Evolutionary conservation across 2,113 vertebrate species (phyloP), one percentile per base, ranked within the genome.

Genomic region (Perca schrenkii): DNA sequence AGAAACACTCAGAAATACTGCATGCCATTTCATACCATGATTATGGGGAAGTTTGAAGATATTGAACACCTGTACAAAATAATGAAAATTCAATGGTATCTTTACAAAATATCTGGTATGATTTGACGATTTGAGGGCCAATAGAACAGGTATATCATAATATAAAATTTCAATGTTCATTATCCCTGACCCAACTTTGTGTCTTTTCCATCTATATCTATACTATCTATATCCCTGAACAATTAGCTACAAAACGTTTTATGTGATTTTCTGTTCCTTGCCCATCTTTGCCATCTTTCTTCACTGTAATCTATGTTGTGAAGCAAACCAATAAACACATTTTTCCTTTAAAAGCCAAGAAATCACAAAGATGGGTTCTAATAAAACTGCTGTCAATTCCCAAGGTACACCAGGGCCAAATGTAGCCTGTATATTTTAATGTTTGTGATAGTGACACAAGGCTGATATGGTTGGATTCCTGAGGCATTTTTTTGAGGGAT

Each of bases 391-490:
- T 25, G 15, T 72, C 4, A 43, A 58, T 34, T 46, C 28, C 28
- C 62, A 64, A 11, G 63, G 34, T 73, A 19, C 57, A 56, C n/a
- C n/a, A 8, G 49, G 47, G 16, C 3, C 16, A n/a, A 43, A 34
- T 16, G 16, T 56, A 21, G 65, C 46, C 52, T 36, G 1, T 40
- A 3, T 46, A 56, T 72, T 69, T 62, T 11, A 66, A 8, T 31
- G 15, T 79, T 54, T 40, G 17, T 67, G 43, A 57, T 1, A 52
- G 8, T 62, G 60, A 83, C 78, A 62, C 49, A 88, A 86, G 79
- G 83, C 83, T 76, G 78, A 16, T 67, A 34, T 71, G 74, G 69
- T 66, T 84, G 47, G 70, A 77, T 91, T 71, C 89, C 87, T 91
- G 90, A 91, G 91, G 57, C 31, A 50, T 63, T 74, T 61, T 28